A percentile compares a stretch with the other conserved stretches of the same genome.
Conservation (phyloP, 2,113 vertebrate species). For the Gallinago paraguaiae region DNA sequence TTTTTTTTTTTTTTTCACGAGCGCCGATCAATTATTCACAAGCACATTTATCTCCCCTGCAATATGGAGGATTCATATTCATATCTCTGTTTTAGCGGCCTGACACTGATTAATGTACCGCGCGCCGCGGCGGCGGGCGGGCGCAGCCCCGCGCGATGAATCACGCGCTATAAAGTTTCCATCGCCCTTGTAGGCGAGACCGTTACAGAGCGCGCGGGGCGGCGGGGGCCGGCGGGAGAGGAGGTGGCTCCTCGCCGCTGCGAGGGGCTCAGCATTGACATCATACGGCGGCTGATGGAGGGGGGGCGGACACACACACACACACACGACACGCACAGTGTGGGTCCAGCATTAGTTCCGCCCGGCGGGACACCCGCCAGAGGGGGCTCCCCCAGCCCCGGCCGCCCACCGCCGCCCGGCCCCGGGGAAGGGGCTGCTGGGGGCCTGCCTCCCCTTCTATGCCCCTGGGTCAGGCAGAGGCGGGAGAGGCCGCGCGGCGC, state of each 20-base stretch:
- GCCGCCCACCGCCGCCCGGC: neutral
- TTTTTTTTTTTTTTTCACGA: neutral
- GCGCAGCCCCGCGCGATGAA: conserved; percentile 70
- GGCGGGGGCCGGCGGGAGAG: neutral
- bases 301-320: no score
- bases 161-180: conserved; percentile 79
- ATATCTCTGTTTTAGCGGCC: conserved; percentile 74
- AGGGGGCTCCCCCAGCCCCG: no score
- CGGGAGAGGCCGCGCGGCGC: rapidly evolving
- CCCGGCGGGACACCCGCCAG: neutral
- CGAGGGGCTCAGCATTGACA: conserved; percentile 32
- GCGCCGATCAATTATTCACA: conserved; percentile 63
- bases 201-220: conserved; percentile 6
- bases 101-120: conserved; percentile 82
- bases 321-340: neutral
- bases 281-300: neutral
- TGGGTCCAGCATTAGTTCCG: neutral
- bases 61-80: conserved; percentile 77
- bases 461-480: neutral
- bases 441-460: no score
- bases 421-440: neutral
- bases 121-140: conserved; percentile 57
- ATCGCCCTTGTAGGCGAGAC: conserved; percentile 74
- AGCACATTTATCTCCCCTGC: conserved; percentile 73
- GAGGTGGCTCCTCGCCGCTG: neutral